These are phyloP conservation scores for Eufriesea mexicana DNA, from an alignment of 1,140 invertebrate genomes.

Conservation along the genomic window DNA sequence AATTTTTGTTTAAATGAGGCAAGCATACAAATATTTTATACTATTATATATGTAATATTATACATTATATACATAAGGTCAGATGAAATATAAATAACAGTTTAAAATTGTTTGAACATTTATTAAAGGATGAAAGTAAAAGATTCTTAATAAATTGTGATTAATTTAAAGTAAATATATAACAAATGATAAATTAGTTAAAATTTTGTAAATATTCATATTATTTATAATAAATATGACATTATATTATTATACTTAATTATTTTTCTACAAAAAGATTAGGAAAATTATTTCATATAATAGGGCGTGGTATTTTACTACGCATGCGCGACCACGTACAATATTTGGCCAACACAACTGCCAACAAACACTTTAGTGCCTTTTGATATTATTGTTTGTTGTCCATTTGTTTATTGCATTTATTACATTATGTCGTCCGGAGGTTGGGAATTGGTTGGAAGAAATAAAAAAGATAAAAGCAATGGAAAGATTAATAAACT, in stretches of 20 bases:
- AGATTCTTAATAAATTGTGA: background rate
- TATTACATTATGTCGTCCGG: slow-evolving; percentile 83
- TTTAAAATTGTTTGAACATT: too few species aligned
- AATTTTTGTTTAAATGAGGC: too few species aligned
- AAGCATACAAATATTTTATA: too few species aligned
- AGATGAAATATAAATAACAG: too few species aligned
- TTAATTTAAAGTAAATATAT: background rate
- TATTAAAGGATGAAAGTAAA: too few species aligned
- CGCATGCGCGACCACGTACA: slow-evolving; percentile 77
- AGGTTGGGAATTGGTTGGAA: slow-evolving; percentile 91
- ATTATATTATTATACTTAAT: background rate
- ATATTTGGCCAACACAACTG: slow-evolving; percentile 52
- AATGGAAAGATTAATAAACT: slow-evolving; percentile 82
- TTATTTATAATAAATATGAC: background rate
- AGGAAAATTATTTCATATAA: background rate
- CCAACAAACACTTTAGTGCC: slow-evolving; percentile 58
- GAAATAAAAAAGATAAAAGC: slow-evolving; percentile 87
- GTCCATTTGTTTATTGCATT: slow-evolving; percentile 28
- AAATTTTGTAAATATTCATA: background rate
- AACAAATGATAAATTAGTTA: background rate
- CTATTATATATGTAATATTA: too few species aligned
- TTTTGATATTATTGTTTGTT: slow-evolving; percentile 37
- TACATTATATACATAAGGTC: too few species aligned
- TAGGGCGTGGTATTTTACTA: slow-evolving; percentile 69
- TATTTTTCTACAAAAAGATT: background rate